Evolutionary conservation across 2,888 invertebrate species (phyloP).

Genomic region (Cetonia aurata): DNA sequence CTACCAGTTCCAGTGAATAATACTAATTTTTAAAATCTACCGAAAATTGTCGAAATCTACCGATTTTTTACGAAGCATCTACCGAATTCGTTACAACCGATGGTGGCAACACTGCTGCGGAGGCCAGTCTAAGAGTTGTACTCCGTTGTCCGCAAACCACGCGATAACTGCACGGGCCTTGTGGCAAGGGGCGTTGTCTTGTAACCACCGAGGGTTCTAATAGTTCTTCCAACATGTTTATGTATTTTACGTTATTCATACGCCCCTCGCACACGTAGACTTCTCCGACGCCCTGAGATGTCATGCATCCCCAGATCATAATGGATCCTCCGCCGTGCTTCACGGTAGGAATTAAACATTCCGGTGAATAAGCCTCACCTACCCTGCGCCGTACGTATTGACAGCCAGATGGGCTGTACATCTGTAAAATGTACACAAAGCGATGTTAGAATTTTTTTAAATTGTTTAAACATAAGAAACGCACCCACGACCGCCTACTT

Average conservation of each 20-base stretch:
- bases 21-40: no score
- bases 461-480: no score
- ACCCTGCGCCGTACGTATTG: background rate
- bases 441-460: background rate
- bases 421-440: slow-evolving; percentile 4
- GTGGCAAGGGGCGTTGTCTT: slow-evolving; percentile 35
- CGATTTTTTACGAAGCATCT: no score
- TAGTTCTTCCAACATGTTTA: slow-evolving; percentile 14
- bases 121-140: no score
- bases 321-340: slow-evolving; percentile 18
- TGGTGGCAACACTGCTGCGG: no score
- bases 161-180: background rate
- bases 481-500: no score
- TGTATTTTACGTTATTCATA: slow-evolving; percentile 17
- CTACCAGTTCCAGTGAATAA: no score
- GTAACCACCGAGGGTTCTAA: background rate
- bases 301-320: slow-evolving; percentile 33
- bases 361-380: slow-evolving; percentile 4
- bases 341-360: slow-evolving; percentile 4
- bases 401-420: slow-evolving; percentile 1
- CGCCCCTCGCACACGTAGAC: slow-evolving; percentile 25
- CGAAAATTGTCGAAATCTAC: no score
- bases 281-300: slow-evolving; percentile 7
- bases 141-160: no score
- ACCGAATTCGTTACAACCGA: no score